Percentiles rank a stretch among this genome's conserved stretches.
These are phyloP conservation scores for Eriosoma lanigerum DNA, from an alignment of 1,140 invertebrate species.

Conservation along the genomic window DNA sequence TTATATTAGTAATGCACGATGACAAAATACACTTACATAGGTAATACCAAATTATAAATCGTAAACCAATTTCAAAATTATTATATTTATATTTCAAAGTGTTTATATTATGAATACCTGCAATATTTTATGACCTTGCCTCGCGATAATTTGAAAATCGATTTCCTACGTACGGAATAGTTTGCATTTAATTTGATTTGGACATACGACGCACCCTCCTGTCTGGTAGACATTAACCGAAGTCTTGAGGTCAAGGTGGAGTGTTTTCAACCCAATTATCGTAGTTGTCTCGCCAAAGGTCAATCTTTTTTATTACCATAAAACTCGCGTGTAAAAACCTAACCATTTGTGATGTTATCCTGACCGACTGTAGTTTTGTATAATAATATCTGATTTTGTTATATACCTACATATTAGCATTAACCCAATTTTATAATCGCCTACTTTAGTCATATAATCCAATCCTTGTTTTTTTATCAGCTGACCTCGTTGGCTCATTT, in stretches of 20 bases:
- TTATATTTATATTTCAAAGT: no score
- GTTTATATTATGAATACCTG: no score
- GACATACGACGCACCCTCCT: neutral
- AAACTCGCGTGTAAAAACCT: constrained; percentile 27
- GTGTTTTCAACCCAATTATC: constrained; percentile 33
- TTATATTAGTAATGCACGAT: no score
- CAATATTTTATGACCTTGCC: constrained; percentile 36
- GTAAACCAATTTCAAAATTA: no score
- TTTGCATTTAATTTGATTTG: constrained; percentile 24
- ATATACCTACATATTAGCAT: neutral
- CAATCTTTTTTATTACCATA: constrained; percentile 36
- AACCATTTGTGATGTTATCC: constrained; percentile 19
- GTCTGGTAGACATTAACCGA: neutral
- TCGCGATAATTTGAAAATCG: constrained; percentile 19
- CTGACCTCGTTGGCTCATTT: neutral
- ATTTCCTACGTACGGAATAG: constrained; percentile 8
- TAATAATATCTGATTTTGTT: constrained; percentile 11
- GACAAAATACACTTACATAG: no score
- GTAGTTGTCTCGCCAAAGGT: neutral
- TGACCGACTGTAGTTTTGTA: constrained; percentile 15
- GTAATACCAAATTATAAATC: no score
- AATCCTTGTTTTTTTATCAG: constrained; percentile 16
- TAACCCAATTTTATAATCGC: constrained; percentile 42
- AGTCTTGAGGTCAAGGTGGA: constrained; percentile 43
- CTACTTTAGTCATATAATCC: constrained; percentile 15